Evolutionary conservation across 2,888 invertebrate species (phyloP), one percentile per base, ranked within the genome.

Genomic region (Bombyx huttoni): DNA sequence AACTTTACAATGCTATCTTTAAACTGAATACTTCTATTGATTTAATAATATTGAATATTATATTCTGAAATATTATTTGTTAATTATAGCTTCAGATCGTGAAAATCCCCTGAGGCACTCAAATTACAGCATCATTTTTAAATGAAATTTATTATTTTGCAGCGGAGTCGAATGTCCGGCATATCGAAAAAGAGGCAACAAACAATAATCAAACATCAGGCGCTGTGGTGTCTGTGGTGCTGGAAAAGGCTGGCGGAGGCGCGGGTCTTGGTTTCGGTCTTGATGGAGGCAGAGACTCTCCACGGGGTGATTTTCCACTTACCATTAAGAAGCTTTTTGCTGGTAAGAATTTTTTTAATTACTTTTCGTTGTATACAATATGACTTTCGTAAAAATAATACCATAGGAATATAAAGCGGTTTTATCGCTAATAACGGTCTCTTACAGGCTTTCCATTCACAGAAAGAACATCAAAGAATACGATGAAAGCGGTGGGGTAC

Each of bases 231-330:
- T 88, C 75, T 59, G 89, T 81, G 66, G 70, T 70, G 69, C 72
- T 77, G 74, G 92, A 90, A 85, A 92, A 76, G 84, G 91, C 70
- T 62, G 92, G 70, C 60, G 91, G 73, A 59, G 96, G 95, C 56
- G 94, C 96, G 58, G 98, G 98, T 7, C 91, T 98, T 53, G 98
- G 98, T 51, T 97, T 98, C 80, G 97, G 97, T 65, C 91, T 98
- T 58, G 97, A 98, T 69, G 98, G 98, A 51, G 98, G 98, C 50
- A 93, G 94, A 61, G 96, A 96, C 77, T 97, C 97, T 33, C 96
- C 96, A 7, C 90, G 92, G 56, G 98, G 98, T 33, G 96, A 98
- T 80, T 91, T 93, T 67, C 97, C 98, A 49, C 91, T 98, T 57
- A 92, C 94, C 51, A 93, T 98, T 65, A 98, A 97, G 82, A 96